A percentile compares a stretch with the other conserved stretches of the same genome.
Evolutionary conservation across 2,113 vertebrate species (phyloP).

Genomic region (Pedetes capensis): DNA sequence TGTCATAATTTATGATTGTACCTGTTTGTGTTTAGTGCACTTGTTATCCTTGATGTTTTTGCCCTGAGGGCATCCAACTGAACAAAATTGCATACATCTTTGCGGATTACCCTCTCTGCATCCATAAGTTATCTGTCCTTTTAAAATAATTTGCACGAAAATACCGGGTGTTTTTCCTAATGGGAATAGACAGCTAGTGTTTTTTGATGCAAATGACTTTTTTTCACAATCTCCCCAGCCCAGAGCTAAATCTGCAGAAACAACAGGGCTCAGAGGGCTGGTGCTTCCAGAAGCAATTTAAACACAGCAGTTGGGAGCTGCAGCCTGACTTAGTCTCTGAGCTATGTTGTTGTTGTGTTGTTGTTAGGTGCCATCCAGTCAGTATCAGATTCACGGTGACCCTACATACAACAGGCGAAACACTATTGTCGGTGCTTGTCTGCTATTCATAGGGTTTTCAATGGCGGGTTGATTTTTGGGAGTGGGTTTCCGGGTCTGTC

Average conservation of each 20-base stretch:
- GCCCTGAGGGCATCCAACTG: conserved; percentile 74
- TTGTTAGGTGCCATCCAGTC: too few relatives aligned
- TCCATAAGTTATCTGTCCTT: conserved; percentile 79
- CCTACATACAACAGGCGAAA: too few relatives aligned
- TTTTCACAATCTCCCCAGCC: conserved; percentile 47
- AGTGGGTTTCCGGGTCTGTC: too few relatives aligned
- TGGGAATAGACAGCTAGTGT: conserved; percentile 69
- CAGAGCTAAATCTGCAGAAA: conserved; percentile 34
- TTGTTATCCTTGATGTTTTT: conserved; percentile 77
- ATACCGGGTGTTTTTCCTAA: conserved; percentile 71
- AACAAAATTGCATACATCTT: conserved; percentile 73
- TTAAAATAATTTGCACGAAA: conserved; percentile 75
- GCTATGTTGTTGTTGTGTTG: too few relatives aligned
- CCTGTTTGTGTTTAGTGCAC: conserved; percentile 80
- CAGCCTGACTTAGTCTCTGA: conserved; percentile 41
- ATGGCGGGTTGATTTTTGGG: too few relatives aligned
- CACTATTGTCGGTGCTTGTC: too few relatives aligned
- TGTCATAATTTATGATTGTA: conserved; percentile 80
- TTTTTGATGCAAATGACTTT: conserved; percentile 70
- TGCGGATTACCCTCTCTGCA: conserved; percentile 76
- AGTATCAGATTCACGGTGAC: too few relatives aligned
- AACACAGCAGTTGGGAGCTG: not conserved
- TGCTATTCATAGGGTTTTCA: too few relatives aligned
- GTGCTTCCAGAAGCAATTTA: conserved; percentile 61
- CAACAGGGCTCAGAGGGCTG: not conserved